These are phyloP conservation scores for Cydia amplana DNA, from an alignment of 1,140 invertebrate species.

Conservation along the genomic window DNA sequence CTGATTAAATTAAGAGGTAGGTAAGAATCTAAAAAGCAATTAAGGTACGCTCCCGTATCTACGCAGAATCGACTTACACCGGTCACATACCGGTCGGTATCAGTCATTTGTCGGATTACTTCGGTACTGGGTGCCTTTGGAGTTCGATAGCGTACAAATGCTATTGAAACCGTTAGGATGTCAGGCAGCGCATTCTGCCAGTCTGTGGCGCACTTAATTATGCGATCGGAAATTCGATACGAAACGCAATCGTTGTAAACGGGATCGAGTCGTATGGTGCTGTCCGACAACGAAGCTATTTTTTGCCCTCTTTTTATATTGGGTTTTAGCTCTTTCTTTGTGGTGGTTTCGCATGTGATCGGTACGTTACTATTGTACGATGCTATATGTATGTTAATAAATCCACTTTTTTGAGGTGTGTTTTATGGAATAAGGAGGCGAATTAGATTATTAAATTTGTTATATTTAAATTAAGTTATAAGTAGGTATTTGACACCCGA, in stretches of 20 bases:
- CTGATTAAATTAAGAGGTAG: neutral
- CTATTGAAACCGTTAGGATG: neutral
- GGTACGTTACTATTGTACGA: no score
- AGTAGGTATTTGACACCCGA: no score
- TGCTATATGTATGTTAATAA: no score
- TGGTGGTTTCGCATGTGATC: no score
- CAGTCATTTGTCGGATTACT: neutral
- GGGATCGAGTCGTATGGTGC: neutral
- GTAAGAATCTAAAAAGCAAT: neutral
- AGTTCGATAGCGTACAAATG: neutral
- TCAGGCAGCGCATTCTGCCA: neutral
- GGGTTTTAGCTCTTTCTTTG: no score
- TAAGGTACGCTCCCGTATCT: neutral
- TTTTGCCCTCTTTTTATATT: no score
- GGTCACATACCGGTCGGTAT: no score
- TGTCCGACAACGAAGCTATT: neutral
- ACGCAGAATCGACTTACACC: neutral
- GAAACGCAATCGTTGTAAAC: neutral
- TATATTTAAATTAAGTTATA: no score
- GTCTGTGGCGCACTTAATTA: slow-evolving; percentile 4
- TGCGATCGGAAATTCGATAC: slow-evolving; percentile 2
- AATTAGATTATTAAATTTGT: no score
- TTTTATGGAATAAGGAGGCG: no score
- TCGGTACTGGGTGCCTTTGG: neutral
- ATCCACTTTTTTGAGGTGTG: no score